Evolutionary conservation across 2,888 invertebrate genomes (phyloP), one percentile per base, ranked within the genome.

Genomic region (Uropetala carovei): DNA sequence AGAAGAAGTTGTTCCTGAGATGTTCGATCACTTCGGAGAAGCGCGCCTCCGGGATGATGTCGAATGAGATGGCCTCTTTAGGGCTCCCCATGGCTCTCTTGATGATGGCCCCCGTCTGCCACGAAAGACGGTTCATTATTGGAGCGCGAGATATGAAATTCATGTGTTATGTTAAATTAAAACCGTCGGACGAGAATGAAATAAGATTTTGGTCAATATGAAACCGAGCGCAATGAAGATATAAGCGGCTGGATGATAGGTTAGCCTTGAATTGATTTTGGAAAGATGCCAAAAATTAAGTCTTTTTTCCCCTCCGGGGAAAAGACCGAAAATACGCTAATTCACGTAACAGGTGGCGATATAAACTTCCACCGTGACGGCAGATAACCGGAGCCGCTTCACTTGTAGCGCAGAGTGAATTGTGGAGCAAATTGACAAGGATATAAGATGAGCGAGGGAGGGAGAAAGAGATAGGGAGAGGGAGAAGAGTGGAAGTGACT

Each of bases 1-100:
- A 97, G 94, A 98, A 98, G 96, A 97, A 97, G 94, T 97, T 97
- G 93, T 96, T 95, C 81, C 97, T 96, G 92, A 98, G 95, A 94
- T 98, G 98, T 56, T 96, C 95, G 93, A 98, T 96, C 92, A 98
- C 97, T 56, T 96, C 96, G 60, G 43, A n/a, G 93, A 96, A 95
- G 2, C 95, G 94, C 94, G 97, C 97, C 92, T 95, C 95, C 22
- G 95, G 95, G 22, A 94, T 95, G 81, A 96, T 95, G 89, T 43
- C 89, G 89, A 30, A 89, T n/a, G 64, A 43, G 68, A 64, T 82
- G 83, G 64, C 14, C 11, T 82, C 82, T 43, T 57, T 13, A 14
- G 11, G 58, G 43, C 18, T 92, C 9, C 64, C 68, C 64, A 68
- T 68, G 64, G 64, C 56, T 64, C 68, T 89, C 64, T 68, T 89